Conservation (phyloP, 2,113 vertebrate species). For the Myotis lucifugus region DNA sequence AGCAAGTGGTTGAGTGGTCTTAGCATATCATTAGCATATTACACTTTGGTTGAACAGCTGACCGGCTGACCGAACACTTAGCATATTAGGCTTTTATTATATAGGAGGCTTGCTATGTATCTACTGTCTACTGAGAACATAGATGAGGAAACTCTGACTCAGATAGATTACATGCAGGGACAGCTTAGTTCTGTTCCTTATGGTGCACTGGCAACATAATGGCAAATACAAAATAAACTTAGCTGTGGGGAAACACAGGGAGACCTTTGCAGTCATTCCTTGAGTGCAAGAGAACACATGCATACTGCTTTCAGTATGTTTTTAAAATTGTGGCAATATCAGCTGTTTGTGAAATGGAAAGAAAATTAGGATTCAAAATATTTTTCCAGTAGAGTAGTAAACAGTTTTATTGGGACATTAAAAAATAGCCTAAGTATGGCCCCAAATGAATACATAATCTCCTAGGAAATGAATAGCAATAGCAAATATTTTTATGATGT, state of each 20-base stretch:
- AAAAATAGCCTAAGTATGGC: not conserved
- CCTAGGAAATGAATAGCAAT: not conserved
- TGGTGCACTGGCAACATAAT: not conserved
- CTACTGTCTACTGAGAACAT: not conserved
- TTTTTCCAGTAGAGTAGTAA: not conserved
- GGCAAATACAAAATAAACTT: not conserved
- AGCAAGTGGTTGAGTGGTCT: too few species aligned
- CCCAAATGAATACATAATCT: not conserved
- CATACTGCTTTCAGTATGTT: not conserved
- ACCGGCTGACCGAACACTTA: too few species aligned
- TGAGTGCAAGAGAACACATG: not conserved
- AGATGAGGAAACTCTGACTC: not conserved
- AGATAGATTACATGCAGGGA: not conserved
- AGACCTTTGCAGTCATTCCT: not conserved
- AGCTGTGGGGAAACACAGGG: not conserved
- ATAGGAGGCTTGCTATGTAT: not conserved
- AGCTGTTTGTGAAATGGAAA: constrained; percentile 41
- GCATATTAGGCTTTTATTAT: too few species aligned
- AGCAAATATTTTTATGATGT: not conserved
- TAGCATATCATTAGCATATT: too few species aligned
- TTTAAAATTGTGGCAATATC: constrained; percentile 1
- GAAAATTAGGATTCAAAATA: constrained; percentile 41
- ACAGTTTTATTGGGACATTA: not conserved
- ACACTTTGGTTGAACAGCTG: too few species aligned
- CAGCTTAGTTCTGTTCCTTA: not conserved